phyloP scores from a whole-genome alignment of 1,140 invertebrate species.

The Mylabris phalerata region DNA sequence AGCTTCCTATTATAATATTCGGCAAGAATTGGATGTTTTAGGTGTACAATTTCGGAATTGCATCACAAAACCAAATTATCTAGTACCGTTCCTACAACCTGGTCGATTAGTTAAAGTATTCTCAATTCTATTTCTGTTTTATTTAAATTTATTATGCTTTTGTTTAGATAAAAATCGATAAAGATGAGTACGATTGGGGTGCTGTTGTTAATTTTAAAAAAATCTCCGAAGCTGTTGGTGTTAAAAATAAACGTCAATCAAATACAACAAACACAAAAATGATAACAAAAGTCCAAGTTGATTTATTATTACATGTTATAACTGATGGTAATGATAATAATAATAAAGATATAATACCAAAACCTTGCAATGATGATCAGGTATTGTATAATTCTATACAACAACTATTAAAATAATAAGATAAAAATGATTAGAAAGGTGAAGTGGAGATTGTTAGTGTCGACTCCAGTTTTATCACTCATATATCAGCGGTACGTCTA shows the following conservation, averaged over 20 bases:
- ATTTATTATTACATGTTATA: constrained; percentile 72
- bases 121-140: constrained; percentile 38
- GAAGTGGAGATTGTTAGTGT: constrained; percentile 89
- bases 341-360: constrained; percentile 50
- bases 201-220: constrained; percentile 91
- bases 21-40: constrained; percentile 72
- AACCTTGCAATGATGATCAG: constrained; percentile 59
- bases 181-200: constrained; percentile 92
- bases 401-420: neutral
- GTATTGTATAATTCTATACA: constrained; percentile 31
- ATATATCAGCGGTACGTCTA: constrained; percentile 84
- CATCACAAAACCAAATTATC: constrained; percentile 79
- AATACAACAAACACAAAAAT: constrained; percentile 52
- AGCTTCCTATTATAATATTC: constrained; percentile 75
- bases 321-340: constrained; percentile 46
- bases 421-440: constrained; percentile 49
- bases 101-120: constrained; percentile 84
- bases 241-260: constrained; percentile 42
- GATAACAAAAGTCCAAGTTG: constrained; percentile 61
- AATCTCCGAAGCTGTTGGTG: constrained; percentile 42
- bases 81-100: constrained; percentile 90
- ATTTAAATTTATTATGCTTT: constrained; percentile 44
- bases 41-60: constrained; percentile 67
- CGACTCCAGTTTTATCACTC: constrained; percentile 69
- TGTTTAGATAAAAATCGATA: constrained; percentile 71